These are phyloP conservation scores for Champsocephalus esox DNA, from an alignment of 2,797 vertebrate species.

Conservation along the genomic window DNA sequence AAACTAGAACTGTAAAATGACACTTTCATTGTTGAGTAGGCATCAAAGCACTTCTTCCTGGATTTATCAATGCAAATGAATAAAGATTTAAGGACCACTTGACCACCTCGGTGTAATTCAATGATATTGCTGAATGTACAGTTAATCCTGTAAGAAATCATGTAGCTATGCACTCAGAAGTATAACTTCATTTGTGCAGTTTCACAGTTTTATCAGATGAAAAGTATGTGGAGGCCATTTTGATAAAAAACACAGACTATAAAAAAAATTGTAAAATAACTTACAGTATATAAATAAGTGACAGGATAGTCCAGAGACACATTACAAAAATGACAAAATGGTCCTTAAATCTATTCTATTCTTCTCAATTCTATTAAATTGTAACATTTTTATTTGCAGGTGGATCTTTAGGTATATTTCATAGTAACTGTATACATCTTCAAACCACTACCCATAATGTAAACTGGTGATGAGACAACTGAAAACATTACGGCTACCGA, in stretches of 20 bases:
- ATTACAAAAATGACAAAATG: slow-evolving; percentile 5
- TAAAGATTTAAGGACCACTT: slow-evolving; percentile 10
- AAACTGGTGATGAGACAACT: slow-evolving; percentile 24
- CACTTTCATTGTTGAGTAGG: background rate
- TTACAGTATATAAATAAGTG: slow-evolving; percentile 24
- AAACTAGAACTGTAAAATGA: slow-evolving; percentile 18
- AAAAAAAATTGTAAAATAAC: slow-evolving; percentile 24
- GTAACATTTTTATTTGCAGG: slow-evolving; percentile 5
- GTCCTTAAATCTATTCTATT: slow-evolving; percentile 7
- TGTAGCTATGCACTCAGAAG: background rate
- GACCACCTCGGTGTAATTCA: slow-evolving; percentile 2
- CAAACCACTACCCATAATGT: slow-evolving; percentile 9
- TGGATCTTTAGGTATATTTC: slow-evolving; percentile 17
- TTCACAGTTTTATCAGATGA: slow-evolving; percentile 49
- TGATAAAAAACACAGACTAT: slow-evolving; percentile 1
- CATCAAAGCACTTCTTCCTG: background rate
- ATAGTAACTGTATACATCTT: slow-evolving; percentile 37
- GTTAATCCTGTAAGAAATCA: slow-evolving; percentile 4
- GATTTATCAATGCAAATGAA: slow-evolving; percentile 7
- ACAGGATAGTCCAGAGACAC: slow-evolving; percentile 11
- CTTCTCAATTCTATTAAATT: background rate
- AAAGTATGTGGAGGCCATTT: slow-evolving; percentile 8
- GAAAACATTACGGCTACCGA: slow-evolving; percentile 51
- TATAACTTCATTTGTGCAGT: slow-evolving; percentile 22
- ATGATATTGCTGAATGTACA: slow-evolving; percentile 9